A percentile compares a stretch with the other conserved stretches of the same genome.
Evolutionary conservation across 2,888 invertebrate species (phyloP).

Genomic region (Pollenia griseotomentosa): DNA sequence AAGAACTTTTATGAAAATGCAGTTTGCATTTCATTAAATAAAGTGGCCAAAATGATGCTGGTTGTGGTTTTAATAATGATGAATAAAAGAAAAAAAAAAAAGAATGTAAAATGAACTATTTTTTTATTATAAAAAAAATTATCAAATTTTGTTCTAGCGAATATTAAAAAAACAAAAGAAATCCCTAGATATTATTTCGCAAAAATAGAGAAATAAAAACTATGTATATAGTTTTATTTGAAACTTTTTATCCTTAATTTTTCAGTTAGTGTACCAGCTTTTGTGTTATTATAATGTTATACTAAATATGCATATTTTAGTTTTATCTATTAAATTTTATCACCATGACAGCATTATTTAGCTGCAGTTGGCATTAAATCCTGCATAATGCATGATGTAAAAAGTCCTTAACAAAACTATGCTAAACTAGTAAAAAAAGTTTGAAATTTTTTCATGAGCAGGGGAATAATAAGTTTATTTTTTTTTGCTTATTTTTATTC

Average conservation of each 20-base stretch:
- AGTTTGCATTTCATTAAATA: slow-evolving; percentile 69
- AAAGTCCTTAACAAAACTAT: background rate
- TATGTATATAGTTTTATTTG: background rate
- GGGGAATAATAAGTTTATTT: background rate
- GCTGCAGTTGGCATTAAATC: slow-evolving; percentile 66
- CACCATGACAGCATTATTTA: slow-evolving; percentile 27
- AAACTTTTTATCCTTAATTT: slow-evolving; percentile 12
- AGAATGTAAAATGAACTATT: slow-evolving; percentile 22
- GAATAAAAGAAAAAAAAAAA: background rate
- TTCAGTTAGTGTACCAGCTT: background rate
- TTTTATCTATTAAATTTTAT: slow-evolving; percentile 65
- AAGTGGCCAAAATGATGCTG: slow-evolving; percentile 59
- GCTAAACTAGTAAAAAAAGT: background rate
- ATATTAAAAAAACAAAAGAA: background rate
- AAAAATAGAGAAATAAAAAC: slow-evolving; percentile 1
- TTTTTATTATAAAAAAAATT: slow-evolving; percentile 13
- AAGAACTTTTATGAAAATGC: slow-evolving; percentile 58
- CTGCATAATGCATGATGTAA: slow-evolving; percentile 37
- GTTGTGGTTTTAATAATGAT: slow-evolving; percentile 17
- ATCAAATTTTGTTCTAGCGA: background rate
- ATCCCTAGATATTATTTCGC: slow-evolving; percentile 5
- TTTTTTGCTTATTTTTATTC: too few relatives aligned
- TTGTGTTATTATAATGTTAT: slow-evolving; percentile 18
- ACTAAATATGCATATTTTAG: background rate
- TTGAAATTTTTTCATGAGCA: slow-evolving; percentile 1